Evolutionary conservation across 2,888 invertebrate genomes (phyloP).

Genomic region (Ectemnius lituratus): DNA sequence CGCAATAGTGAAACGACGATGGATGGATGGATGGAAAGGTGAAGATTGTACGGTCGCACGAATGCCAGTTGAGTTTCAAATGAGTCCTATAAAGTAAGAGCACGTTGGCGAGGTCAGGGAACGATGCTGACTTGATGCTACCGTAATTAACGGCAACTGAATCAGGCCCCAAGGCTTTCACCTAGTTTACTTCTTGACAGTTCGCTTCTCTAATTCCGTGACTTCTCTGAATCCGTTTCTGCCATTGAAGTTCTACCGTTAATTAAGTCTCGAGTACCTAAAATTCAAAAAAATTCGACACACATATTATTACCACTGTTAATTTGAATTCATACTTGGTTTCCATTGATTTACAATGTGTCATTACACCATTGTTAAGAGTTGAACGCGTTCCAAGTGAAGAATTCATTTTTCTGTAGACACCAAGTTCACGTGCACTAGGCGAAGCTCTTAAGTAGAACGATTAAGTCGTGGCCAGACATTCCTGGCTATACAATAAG

Average conservation of each 20-base stretch:
- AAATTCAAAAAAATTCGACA: too few species aligned
- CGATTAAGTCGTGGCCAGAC: not conserved
- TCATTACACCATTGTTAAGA: not conserved
- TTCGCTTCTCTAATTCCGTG: too few species aligned
- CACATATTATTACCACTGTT: too few species aligned
- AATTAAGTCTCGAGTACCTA: not conserved
- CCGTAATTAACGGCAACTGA: conserved; percentile 42
- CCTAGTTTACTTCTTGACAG: conserved; percentile 9
- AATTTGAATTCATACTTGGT: too few species aligned
- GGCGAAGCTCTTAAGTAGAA: too few species aligned
- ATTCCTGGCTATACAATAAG: conserved; percentile 3
- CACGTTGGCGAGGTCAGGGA: conserved; percentile 48
- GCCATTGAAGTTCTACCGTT: too few species aligned
- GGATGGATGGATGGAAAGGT: too few species aligned
- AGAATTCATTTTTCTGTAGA: not conserved
- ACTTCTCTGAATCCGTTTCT: too few species aligned
- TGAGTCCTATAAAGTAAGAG: not conserved
- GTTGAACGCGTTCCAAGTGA: not conserved
- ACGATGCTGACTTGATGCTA: conserved; percentile 42
- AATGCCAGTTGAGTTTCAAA: not conserved
- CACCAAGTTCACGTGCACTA: not conserved
- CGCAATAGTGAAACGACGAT: conserved; percentile 1
- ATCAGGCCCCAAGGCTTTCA: conserved; percentile 28
- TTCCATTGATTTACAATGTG: too few species aligned
- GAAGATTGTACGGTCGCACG: not conserved